A percentile compares a stretch with the other conserved stretches of the same genome.
Evolutionary conservation across 1,140 invertebrate genomes (phyloP).

Genomic region (Mactra quadrangularis): DNA sequence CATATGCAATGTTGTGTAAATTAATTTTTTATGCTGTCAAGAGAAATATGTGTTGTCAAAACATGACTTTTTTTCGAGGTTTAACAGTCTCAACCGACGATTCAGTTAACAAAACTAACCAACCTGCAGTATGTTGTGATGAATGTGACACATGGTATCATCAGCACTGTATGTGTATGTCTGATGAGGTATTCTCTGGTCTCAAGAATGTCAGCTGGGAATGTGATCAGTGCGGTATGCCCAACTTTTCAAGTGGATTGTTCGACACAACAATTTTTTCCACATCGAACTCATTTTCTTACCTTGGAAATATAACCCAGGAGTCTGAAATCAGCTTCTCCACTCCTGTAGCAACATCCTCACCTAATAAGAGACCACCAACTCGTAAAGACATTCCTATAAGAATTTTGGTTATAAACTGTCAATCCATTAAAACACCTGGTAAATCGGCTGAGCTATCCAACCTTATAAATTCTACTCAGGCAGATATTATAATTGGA

Average conservation of each 20-base stretch:
- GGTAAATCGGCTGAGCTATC: constrained; percentile 6
- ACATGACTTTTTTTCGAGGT: too few species aligned
- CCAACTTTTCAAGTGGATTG: constrained; percentile 52
- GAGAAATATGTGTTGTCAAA: too few species aligned
- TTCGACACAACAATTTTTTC: constrained; percentile 48
- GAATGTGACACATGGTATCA: constrained; percentile 41
- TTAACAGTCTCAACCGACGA: too few species aligned
- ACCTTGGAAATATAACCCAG: background rate
- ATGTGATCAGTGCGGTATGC: constrained; percentile 51
- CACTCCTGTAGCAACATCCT: constrained; percentile 39
- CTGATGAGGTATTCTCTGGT: constrained; percentile 6
- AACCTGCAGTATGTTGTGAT: constrained; percentile 44
- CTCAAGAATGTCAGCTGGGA: constrained; percentile 28
- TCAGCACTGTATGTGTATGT: constrained; percentile 48
- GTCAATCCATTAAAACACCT: constrained; percentile 18
- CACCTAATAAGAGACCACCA: background rate
- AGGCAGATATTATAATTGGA: too few species aligned
- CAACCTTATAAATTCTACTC: constrained; percentile 13
- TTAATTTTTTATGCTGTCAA: too few species aligned
- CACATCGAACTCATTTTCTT: background rate
- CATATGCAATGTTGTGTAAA: too few species aligned
- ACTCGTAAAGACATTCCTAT: constrained; percentile 17
- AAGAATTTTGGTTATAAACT: constrained; percentile 33
- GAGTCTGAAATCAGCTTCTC: constrained; percentile 43
- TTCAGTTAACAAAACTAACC: too few species aligned